phyloP scores from a whole-genome alignment of 2,113 vertebrate species.

The Charadrius vociferus region DNA sequence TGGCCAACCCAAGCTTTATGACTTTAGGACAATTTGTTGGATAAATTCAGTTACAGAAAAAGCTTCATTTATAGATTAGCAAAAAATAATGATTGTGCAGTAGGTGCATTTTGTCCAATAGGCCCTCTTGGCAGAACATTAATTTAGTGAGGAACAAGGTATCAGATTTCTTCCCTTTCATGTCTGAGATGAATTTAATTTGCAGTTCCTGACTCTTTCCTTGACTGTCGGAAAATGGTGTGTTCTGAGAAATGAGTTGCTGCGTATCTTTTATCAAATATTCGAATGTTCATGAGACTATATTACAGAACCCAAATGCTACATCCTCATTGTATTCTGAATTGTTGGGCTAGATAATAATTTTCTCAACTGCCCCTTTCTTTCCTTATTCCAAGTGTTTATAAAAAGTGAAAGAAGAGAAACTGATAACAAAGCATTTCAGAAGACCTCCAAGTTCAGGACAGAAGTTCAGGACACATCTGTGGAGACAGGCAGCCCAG shows the following conservation, averaged over 20 bases:
- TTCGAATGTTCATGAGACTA: neutral
- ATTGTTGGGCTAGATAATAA: neutral
- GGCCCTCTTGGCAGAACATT: neutral
- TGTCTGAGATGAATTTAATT: neutral
- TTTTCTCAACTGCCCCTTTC: neutral
- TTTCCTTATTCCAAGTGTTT: neutral
- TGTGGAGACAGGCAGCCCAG: neutral
- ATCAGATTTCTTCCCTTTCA: neutral
- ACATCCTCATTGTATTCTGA: neutral
- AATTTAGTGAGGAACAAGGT: neutral
- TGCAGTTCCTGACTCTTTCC: neutral
- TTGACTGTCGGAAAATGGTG: neutral
- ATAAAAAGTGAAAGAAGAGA: neutral
- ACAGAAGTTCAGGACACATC: neutral
- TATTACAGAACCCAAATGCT: neutral
- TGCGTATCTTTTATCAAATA: neutral
- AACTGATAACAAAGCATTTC: neutral
- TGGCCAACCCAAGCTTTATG: neutral
- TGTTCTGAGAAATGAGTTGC: neutral
- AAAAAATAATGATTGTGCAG: neutral
- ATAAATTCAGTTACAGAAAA: neutral
- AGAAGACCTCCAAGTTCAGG: neutral
- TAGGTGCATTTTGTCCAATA: neutral
- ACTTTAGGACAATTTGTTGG: neutral
- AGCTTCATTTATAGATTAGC: neutral